Base-by-base conservation (phyloP, 2,113 vertebrate species). In the Bubo scandiacus region DNA sequence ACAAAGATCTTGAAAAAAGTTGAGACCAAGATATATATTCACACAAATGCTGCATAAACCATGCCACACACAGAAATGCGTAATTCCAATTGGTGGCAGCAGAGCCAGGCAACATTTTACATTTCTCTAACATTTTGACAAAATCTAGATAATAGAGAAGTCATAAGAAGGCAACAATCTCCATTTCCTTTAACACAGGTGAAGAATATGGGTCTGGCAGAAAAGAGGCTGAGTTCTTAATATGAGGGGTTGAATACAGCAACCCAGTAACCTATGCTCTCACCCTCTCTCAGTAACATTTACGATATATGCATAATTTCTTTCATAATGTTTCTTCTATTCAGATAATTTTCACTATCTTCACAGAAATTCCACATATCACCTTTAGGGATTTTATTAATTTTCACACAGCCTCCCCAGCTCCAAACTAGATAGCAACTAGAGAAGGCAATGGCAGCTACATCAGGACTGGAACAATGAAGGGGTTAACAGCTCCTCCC, bases 11-110 rank as follows among this genome's bases (percentile, higher is more conserved):
- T 51, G 45, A 66, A 72, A 88, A 83, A 78, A n/a, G 57, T 38
- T 93, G 70, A 79, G 54, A 45, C 18, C n/a, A 32, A 59, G 43
- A 45, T 11, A 25, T 26, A 23, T 27, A 78, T 54, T 47, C 61
- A 36, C 58, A 90, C 19, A 75, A 93, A 57, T 13, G 38, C 47
- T 87, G 54, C 30, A 36, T 32, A 81, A 81, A 38, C 15, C 21
- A 21, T 7, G 11, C 43, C 43, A 16, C 27, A 73, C 65, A 82
- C 19, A 74, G 62, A 54, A 74, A 93, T 75, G 10, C 20, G 0
- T 54, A 61, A 87, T 83, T 93, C 94, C 92, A 94, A 89, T 27
- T 88, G 73, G 88, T 82, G 95, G 86, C 97, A 92, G 92, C 57
- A 95, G 47, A 97, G 86, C 65, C 70, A 94, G 94, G 77, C 52